Conservation (phyloP, 2,113 vertebrate genomes). For the Zootoca vivipara region DNA sequence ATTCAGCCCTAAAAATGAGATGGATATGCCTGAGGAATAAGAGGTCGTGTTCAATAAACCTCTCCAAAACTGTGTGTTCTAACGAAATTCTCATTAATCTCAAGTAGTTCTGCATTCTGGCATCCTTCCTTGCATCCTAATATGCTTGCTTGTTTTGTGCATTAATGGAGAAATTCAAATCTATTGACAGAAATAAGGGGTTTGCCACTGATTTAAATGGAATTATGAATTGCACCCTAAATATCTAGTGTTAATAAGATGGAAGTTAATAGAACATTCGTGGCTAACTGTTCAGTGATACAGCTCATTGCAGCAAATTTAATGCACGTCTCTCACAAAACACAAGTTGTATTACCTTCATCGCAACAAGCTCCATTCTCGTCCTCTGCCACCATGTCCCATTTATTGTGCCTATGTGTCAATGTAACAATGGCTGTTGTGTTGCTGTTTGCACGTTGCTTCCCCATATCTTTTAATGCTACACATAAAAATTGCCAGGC, state of each 20-base stretch:
- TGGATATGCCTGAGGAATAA: background rate
- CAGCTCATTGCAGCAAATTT: background rate
- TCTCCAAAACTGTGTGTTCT: background rate
- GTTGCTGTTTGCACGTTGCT: background rate
- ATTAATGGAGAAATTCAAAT: background rate
- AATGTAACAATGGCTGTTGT: background rate
- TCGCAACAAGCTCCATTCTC: background rate
- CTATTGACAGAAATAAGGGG: background rate
- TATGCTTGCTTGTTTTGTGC: background rate
- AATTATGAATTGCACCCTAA: background rate
- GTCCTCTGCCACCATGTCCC: background rate
- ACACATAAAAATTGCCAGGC: background rate
- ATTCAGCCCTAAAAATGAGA: background rate
- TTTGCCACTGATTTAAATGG: background rate
- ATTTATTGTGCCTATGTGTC: slow-evolving; percentile 7
- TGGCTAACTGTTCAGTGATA: background rate
- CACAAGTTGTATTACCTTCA: background rate
- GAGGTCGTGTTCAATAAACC: background rate
- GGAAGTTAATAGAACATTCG: background rate
- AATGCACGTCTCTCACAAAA: background rate
- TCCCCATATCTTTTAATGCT: background rate
- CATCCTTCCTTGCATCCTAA: background rate
- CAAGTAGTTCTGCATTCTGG: background rate
- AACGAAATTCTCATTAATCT: background rate
- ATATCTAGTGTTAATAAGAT: background rate